These are phyloP conservation scores for Nasonia longicornis DNA, from an alignment of 1,140 invertebrate species.

Conservation along the genomic window DNA sequence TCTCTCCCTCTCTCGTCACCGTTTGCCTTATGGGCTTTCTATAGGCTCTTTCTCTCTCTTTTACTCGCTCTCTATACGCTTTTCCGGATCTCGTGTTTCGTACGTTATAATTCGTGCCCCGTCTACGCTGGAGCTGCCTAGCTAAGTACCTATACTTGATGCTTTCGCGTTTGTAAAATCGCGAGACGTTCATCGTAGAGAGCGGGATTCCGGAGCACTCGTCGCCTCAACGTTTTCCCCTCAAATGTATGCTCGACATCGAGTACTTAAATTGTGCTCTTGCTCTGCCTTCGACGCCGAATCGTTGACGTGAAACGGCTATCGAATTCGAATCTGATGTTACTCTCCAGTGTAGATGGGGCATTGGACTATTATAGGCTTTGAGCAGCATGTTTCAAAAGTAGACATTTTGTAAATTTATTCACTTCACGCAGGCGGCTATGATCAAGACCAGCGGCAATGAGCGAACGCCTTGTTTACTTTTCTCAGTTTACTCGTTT, in stretches of 20 bases:
- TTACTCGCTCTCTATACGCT: constrained; percentile 6
- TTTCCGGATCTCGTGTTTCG: constrained; percentile 40
- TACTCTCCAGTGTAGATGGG: constrained; percentile 27
- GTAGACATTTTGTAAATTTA: neutral
- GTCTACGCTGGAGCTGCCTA: neutral
- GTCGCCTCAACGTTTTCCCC: neutral
- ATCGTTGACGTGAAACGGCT: neutral
- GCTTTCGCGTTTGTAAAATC: neutral
- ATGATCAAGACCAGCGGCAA: neutral
- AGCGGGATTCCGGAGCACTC: neutral
- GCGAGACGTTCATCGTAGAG: neutral
- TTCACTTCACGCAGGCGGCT: neutral
- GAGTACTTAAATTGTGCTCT: no score
- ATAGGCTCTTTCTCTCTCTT: neutral
- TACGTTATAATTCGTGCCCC: constrained; percentile 28
- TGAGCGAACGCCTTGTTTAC: neutral
- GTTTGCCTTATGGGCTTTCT: constrained; percentile 42
- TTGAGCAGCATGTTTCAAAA: neutral
- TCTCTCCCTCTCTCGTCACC: constrained; percentile 15
- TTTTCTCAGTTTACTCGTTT: no score
- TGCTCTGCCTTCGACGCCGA: no score
- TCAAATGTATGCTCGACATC: neutral
- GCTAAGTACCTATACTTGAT: neutral
- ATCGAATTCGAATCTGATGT: neutral
- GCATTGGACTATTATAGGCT: neutral